Conservation (phyloP, 2,113 vertebrate genomes). For the Megaleporinus macrocephalus region DNA sequence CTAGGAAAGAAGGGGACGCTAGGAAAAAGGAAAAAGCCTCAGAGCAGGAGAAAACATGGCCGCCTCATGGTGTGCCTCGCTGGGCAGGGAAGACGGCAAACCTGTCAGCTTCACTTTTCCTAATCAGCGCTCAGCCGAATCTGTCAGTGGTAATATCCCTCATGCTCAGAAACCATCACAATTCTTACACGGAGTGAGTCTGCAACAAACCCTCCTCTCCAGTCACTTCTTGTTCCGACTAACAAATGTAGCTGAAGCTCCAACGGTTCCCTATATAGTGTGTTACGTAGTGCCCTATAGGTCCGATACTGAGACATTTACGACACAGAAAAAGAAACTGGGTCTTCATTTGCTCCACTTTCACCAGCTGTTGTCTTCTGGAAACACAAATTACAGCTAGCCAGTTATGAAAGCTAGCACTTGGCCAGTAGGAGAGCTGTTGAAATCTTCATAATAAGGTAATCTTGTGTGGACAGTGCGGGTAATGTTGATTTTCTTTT, state of each 20-base stretch:
- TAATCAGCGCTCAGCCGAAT: constrained; percentile 67
- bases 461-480: background rate
- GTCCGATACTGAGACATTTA: background rate
- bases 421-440: too few relatives aligned
- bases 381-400: background rate
- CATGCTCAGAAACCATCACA: constrained; percentile 47
- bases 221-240: background rate
- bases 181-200: constrained; percentile 6
- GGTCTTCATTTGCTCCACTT: background rate
- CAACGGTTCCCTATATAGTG: background rate
- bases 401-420: background rate
- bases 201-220: background rate
- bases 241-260: background rate
- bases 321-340: background rate
- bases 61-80: constrained; percentile 42
- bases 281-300: background rate
- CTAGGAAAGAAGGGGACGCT: constrained; percentile 11
- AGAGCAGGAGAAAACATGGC: constrained; percentile 3
- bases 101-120: constrained; percentile 69
- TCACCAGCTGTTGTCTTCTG: background rate
- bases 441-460: background rate
- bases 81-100: constrained; percentile 51
- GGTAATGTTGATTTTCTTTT: background rate
- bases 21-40: background rate
- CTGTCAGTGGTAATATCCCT: constrained; percentile 67